Evolutionary conservation across 2,888 invertebrate species (phyloP), one percentile per base, ranked within the genome.

Genomic region (Listrodromus nycthemerus): DNA sequence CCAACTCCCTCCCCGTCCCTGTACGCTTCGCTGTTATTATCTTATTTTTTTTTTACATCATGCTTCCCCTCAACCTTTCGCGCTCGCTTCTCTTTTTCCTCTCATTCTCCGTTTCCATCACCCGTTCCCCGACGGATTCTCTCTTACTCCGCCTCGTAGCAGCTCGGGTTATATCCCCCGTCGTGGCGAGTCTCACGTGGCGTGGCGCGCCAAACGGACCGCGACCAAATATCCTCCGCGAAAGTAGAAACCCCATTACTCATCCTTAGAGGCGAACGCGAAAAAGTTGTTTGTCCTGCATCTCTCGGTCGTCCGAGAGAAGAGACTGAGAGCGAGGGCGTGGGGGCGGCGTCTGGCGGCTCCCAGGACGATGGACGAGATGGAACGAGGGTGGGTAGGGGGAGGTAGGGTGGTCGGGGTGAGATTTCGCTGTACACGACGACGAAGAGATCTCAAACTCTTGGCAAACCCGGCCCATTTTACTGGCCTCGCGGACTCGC

Each of bases 231-330:
- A 89, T 90, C 90, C 88, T 89, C 86, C 87, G 75, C 88, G 87
- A 90, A 91, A 89, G 91, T 89, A 88, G 89, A 90, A 89, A 89
- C 87, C 86, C 87, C 87, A 90, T 91, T 89, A 91, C 84, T 90
- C 90, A 91, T 91, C 87, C 88, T 89, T 88, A 86, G 86, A 87
- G 88, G 87, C 89, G 86, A 89, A 89, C 89, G 90, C 89, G 90
- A 92, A 91, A 90, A 92, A 92, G 91, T 92, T 92, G 92, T 92
- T 92, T 92, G 92, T 91, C 92, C 91, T 90, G 91, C 89, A 89
- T 89, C 89, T 89, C 86, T 85, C 85, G 87, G 87, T 88, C 86
- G 88, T 82, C 82, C 78, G 84, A 78, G 78, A 80, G 87, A 87
- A 85, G 86, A 85, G 73, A 82, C 85, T 85, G 85, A 85, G 83